Base-by-base conservation (phyloP, 92 coral and sea anemone species). In the Palythoa caribaeorum region DNA sequence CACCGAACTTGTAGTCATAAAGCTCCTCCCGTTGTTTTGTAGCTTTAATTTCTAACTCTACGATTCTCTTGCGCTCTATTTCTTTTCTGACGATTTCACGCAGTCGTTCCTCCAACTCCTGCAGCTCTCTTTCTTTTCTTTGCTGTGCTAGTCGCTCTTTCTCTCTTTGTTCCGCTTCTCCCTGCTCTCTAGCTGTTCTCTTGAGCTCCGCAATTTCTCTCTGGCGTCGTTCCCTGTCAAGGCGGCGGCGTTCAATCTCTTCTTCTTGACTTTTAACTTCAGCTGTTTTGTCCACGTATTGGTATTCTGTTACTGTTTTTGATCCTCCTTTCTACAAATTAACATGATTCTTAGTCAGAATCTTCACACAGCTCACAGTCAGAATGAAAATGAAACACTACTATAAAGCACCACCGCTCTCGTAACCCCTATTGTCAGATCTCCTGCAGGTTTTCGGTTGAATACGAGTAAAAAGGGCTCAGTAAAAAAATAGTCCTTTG, bases 221-320 rank as follows among this genome's bases (percentile, higher is more conserved):
- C 74, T 50, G n/a, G 9, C 19, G 60, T 38, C 74, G 72, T 52
- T 63, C 40, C 14, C 28, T 36, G 50, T 77, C 83, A 6, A 73
- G 84, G 57, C 83, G 71, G 9, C 72, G 21, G 0, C 90, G 78
- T 68, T 85, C 83, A 55, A 3, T 17, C 5, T 92, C 83, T 51
- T 89, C 92, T 21, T 74, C 90, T 9, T 9, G 63, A 75, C 88
- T 86, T 50, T 62, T 59, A 19, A 73, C 88, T 0, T 71, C 88
- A 9, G 21, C 85, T 5, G 85, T 93, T 70, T 40, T 76, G 73
- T 94, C 94, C 70, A 89, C 90, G 78, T 91, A 93, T 28, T 50
- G 86, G 79, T 73, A 78, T 9, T 80, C 89, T 1, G 94, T 93
- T 1, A 71, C 78, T 50, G 68, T 52, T 19, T 71, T 71, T 44